Evolutionary conservation across 1,140 invertebrate genomes (phyloP), one percentile per base, ranked within the genome.

Genomic region (Homalodisca vitripennis): DNA sequence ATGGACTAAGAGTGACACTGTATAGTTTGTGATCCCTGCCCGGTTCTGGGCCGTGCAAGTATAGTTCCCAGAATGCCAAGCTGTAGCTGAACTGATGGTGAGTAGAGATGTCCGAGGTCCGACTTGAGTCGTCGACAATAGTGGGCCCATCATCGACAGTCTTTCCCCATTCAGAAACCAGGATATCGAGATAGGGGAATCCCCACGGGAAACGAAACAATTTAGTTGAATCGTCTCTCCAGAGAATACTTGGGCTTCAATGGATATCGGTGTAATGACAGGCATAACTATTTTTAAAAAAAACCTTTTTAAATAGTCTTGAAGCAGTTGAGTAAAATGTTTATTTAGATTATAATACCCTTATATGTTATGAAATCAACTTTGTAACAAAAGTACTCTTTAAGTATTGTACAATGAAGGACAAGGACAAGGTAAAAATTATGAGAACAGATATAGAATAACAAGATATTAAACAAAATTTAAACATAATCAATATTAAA

Each of bases 1-100:
- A 75, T 87, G 87, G 66, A 91, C 87, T 70, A 84, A 83, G 65
- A 91, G 81, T 62, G 84, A 75, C 20, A 89, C 85, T 27, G 87
- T 87, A 73, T 89, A 89, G 71, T 86, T 86, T 46, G 86, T 86
- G 34, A 83, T 81, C 55, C 91, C 92, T 41, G 90, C 92, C 47
- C 82, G 79, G 79, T 95, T 95, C 73, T 84, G 87, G 20, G 91
- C 92, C 67, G 85, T 83, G 73, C 90, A 92, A 66, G 87, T 86
- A 77, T 89, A 91, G 63, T 87, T 84, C 48, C 90, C 90, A 22
- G 84, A 84, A 77, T 95, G 92, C 62, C 85, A 82, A 48, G 87
- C 89, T 66, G 85, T 84, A n/a, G 91, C 89, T 70, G 87, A 87
- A 75, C 91, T 88, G 74, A 94, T 92, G 67, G 87, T 90, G 71